These are phyloP conservation scores for Pelusios castaneus DNA, from an alignment of 2,113 vertebrate genomes.

Conservation along the genomic window DNA sequence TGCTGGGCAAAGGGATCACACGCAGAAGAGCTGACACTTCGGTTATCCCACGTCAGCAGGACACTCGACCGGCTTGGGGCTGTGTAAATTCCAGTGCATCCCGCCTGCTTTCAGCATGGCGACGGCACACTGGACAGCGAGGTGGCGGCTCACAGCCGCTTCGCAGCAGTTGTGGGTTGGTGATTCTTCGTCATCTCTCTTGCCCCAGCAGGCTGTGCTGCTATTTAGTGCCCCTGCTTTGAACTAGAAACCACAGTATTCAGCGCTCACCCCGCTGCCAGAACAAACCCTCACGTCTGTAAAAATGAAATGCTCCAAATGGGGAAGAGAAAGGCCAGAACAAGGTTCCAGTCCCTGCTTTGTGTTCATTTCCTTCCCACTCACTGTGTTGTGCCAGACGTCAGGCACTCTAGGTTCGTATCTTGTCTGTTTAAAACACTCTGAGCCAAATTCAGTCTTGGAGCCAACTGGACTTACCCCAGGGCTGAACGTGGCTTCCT, in stretches of 20 bases:
- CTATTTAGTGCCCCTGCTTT: accelerated
- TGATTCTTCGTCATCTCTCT: neutral
- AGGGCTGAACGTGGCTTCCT: neutral
- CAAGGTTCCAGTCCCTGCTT: neutral
- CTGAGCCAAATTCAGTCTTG: neutral
- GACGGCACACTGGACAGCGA: neutral
- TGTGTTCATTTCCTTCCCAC: neutral
- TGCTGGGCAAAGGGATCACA: neutral
- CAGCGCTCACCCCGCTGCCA: neutral
- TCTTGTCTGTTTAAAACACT: neutral
- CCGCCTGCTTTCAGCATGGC: neutral
- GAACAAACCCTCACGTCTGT: neutral
- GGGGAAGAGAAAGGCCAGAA: neutral
- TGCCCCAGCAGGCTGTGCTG: neutral
- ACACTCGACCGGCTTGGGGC: neutral
- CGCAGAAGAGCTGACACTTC: neutral
- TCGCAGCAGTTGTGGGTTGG: neutral
- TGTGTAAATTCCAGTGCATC: neutral
- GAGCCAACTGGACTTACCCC: neutral
- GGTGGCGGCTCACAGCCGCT: neutral
- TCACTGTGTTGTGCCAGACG: neutral
- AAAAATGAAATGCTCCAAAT: neutral
- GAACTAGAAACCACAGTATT: neutral
- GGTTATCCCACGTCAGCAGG: neutral
- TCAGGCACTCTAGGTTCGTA: neutral